phyloP scores from a whole-genome alignment of 1,140 invertebrate species.

The Heliothis virescens region DNA sequence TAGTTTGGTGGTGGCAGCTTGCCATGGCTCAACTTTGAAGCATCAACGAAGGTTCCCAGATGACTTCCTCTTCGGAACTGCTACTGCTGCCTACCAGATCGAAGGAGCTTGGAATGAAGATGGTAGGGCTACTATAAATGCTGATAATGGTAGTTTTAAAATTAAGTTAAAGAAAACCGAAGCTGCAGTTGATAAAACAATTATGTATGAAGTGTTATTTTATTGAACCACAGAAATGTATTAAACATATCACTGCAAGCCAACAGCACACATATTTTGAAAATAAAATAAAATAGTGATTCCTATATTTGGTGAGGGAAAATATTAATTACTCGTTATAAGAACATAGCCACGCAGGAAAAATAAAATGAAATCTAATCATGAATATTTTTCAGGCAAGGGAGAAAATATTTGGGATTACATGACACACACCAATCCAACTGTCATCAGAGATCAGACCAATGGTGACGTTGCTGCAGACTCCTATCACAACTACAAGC shows the following conservation, averaged over 20 bases:
- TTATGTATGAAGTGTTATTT: too few species aligned
- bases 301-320: too few species aligned
- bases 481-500: conserved; percentile 70
- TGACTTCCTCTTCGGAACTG: conserved; percentile 84
- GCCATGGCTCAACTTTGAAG: conserved; percentile 40
- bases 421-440: conserved; percentile 68
- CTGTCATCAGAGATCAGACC: conserved; percentile 54
- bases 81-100: conserved; percentile 86
- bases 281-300: too few species aligned
- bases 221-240: too few species aligned
- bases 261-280: too few species aligned
- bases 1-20: conserved; percentile 27
- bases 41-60: conserved; percentile 75
- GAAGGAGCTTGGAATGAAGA: conserved; percentile 87
- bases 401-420: conserved; percentile 79
- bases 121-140: conserved; percentile 61
- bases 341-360: too few species aligned
- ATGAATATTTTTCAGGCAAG: conserved; percentile 74
- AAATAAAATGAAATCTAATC: too few species aligned
- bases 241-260: too few species aligned
- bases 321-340: too few species aligned
- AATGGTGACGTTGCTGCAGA: conserved; percentile 65
- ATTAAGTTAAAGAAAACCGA: too few species aligned
- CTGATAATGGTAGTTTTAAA: background rate
- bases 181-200: too few species aligned